phyloP scores from a whole-genome alignment of 1,140 invertebrate genomes.

The Papilio machaon region DNA sequence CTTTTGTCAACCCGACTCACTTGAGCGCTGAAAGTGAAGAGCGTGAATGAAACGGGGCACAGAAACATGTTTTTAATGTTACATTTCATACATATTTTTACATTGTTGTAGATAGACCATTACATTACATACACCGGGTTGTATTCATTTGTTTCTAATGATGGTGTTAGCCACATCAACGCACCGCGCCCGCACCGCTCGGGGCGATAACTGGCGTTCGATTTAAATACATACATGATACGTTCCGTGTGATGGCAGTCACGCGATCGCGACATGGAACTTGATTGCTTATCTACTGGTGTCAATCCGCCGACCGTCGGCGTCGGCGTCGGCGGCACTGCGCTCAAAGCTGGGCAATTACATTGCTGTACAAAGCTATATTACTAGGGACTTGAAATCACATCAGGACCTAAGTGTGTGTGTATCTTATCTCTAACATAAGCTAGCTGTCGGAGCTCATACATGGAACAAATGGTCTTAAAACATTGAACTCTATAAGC shows the following conservation, averaged over 20 bases:
- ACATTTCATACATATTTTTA: too few species aligned
- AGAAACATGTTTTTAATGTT: too few species aligned
- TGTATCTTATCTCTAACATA: too few species aligned
- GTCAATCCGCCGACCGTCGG: background rate
- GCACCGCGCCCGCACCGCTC: background rate
- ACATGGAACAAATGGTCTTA: too few species aligned
- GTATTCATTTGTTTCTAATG: background rate
- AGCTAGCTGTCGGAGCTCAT: too few species aligned
- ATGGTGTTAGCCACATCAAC: background rate
- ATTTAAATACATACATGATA: background rate
- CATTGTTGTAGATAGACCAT: too few species aligned
- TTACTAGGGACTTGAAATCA: too few species aligned
- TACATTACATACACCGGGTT: background rate
- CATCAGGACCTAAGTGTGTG: too few species aligned
- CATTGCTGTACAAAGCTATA: too few species aligned
- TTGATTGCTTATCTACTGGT: background rate
- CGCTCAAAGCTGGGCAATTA: too few species aligned
- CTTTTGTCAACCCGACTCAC: background rate
- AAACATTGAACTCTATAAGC: too few species aligned
- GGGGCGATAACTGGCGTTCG: background rate
- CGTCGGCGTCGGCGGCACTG: too few species aligned
- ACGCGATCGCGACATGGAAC: background rate
- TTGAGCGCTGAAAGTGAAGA: constrained; percentile 14
- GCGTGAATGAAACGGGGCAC: constrained; percentile 47
- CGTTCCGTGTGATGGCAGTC: background rate